Base-by-base conservation (phyloP, 2,797 vertebrate genomes). In the Acanthornis magna region DNA sequence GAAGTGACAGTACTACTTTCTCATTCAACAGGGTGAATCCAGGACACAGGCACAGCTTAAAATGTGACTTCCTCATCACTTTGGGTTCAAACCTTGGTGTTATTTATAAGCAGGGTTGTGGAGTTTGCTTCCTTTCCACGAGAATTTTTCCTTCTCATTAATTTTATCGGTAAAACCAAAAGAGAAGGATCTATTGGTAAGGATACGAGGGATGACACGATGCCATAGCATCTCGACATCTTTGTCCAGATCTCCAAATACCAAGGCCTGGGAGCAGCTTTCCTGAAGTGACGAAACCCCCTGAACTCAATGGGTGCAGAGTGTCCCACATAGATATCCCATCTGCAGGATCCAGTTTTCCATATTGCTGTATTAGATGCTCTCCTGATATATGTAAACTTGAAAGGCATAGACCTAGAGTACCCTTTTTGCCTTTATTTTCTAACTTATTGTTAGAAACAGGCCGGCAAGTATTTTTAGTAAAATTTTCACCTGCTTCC, bases 141-240 rank as follows among this genome's bases (percentile, higher is more conserved):
- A 55, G 17, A 80, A 63, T 53, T 81, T 68, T 88, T 81, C 36
- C 18, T 70, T 77, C 54, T 85, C 15, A 0, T 58, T 13, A n/a
- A 57, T 92, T 89, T 66, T 84, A 32, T 47, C 0, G 0, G 3
- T 63, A 72, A 90, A 96, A 85, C 51, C 9, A 25, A 63, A 96
- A 55, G 38, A 91, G 65, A 85, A 75, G 8, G 17, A 55, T 78
- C 38, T 38, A 14, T 57, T 6, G 3, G 7, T 19, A 82, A 93
- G 27, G 12, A 5, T 45, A 13, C 1, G 0, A 70, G 32, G 19
- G 13, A 55, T 80, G 55, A 67, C 32, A 21, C 1, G 4, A 38
- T 43, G 32, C 32, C 11, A 12, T 13, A 0, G 21, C 97, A 97
- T 97, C 97, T 96, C 93, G 96, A 91, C 96, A 96, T 98, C 97